Conservation (phyloP, 2,113 vertebrate genomes). For the Seriola dumerili region DNA sequence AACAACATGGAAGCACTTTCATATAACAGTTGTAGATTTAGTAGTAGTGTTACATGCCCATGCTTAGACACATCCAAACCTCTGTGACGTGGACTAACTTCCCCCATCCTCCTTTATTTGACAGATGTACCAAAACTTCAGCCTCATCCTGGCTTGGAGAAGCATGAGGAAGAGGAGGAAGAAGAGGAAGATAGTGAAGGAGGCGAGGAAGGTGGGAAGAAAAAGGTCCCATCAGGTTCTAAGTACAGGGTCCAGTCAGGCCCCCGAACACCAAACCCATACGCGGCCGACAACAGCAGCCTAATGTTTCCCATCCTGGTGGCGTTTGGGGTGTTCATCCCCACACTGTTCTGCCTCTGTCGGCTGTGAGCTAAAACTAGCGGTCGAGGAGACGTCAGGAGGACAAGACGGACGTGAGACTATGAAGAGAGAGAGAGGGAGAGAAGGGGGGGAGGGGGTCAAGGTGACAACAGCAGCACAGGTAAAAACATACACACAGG, state of each 20-base stretch:
- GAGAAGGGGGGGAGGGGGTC: background rate
- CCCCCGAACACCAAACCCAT: slow-evolving; percentile 96
- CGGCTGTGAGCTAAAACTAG: slow-evolving; percentile 89
- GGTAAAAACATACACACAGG: slow-evolving; percentile 57
- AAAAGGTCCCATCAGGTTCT: slow-evolving; percentile 85
- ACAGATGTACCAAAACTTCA: slow-evolving; percentile 97
- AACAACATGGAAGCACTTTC: background rate
- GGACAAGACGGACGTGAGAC: slow-evolving; percentile 38
- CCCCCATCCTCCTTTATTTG: background rate
- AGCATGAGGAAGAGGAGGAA: slow-evolving; percentile 94
- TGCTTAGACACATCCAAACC: background rate
- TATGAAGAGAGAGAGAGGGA: slow-evolving; percentile 53
- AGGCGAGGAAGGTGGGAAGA: slow-evolving; percentile 92
- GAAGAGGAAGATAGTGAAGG: slow-evolving; percentile 93
- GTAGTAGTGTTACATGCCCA: background rate
- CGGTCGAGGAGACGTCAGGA: slow-evolving; percentile 18
- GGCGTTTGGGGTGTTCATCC: slow-evolving; percentile 99
- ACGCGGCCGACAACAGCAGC: slow-evolving; percentile 99
- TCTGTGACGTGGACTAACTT: background rate
- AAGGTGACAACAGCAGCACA: slow-evolving; percentile 51
- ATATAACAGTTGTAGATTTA: background rate
- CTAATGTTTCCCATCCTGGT: slow-evolving; percentile 99
- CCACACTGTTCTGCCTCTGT: slow-evolving; percentile 99
- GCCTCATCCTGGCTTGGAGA: slow-evolving; percentile 96
- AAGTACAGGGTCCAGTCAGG: slow-evolving; percentile 96